Evolutionary conservation across 2,113 vertebrate genomes (phyloP).

Genomic region (Barnardius zonarius): DNA sequence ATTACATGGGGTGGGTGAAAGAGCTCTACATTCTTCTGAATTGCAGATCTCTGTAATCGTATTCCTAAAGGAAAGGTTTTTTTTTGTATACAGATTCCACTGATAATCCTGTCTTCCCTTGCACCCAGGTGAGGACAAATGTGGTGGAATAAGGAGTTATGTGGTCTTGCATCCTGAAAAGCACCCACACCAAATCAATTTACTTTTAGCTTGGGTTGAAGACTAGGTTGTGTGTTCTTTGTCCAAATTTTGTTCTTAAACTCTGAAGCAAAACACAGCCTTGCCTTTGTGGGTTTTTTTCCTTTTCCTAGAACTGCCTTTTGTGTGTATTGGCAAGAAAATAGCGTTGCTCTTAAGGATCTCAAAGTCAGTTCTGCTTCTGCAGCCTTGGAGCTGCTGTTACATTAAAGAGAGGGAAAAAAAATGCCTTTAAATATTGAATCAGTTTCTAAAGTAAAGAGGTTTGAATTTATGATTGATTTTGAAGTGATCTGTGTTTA

Average conservation of each 20-base stretch:
- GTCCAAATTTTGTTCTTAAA: conserved; percentile 50
- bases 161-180: not conserved
- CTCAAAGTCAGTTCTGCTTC: conserved; percentile 41
- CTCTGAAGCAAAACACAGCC: conserved; percentile 47
- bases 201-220: conserved; percentile 12
- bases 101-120: not conserved
- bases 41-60: not conserved
- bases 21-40: not conserved
- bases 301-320: conserved; percentile 42
- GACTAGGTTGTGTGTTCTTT: conserved; percentile 25
- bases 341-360: conserved; percentile 34
- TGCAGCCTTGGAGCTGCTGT: conserved; percentile 17
- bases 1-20: accelerated
- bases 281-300: conserved; percentile 40
- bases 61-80: not conserved
- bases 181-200: not conserved
- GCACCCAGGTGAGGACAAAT: not conserved
- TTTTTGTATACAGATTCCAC: not conserved
- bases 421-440: conserved; percentile 40
- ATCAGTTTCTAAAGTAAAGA: conserved; percentile 57
- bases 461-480: conserved; percentile 54
- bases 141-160: not conserved
- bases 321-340: conserved; percentile 35
- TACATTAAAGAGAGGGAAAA: not conserved
- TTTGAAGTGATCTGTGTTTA: conserved; percentile 44